Evolutionary conservation across 30 jellyfish, hydroid and myxozoan genomes (phyloP).

Genomic region (Hydra vulgaris): DNA sequence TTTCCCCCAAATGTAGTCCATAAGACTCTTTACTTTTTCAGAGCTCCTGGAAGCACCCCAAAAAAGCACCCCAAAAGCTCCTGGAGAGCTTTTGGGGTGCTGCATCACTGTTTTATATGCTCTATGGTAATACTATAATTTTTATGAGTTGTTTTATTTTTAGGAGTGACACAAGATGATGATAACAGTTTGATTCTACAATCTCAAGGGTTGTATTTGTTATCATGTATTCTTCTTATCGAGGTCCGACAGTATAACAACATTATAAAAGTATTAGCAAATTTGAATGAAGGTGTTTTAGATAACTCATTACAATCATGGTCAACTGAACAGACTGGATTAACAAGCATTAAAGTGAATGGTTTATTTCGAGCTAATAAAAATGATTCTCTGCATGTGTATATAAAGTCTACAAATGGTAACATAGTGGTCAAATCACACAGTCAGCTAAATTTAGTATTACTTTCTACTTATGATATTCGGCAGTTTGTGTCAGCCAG

Average conservation of each 20-base stretch:
- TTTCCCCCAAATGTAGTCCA: too few relatives aligned
- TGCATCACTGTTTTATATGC: too few relatives aligned
- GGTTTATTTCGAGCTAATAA: neutral
- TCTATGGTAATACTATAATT: too few relatives aligned
- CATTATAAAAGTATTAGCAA: neutral
- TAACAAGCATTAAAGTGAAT: neutral
- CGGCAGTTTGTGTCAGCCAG: neutral
- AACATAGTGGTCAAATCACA: neutral
- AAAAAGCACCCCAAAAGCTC: too few relatives aligned
- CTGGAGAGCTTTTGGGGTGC: too few relatives aligned
- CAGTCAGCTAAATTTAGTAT: neutral
- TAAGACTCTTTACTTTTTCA: too few relatives aligned
- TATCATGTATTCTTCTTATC: neutral
- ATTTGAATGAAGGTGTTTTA: neutral
- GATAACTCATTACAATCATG: neutral
- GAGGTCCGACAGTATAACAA: neutral
- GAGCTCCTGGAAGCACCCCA: too few relatives aligned
- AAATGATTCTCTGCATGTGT: neutral
- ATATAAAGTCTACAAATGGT: neutral
- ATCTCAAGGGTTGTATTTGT: neutral
- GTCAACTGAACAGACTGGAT: neutral
- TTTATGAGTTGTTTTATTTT: too few relatives aligned
- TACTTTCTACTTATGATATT: neutral
- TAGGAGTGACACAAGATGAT: neutral
- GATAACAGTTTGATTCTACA: neutral